Evolutionary conservation across 2,888 invertebrate genomes (phyloP), one percentile per base, ranked within the genome.

Genomic region (Lucinisca nassula): DNA sequence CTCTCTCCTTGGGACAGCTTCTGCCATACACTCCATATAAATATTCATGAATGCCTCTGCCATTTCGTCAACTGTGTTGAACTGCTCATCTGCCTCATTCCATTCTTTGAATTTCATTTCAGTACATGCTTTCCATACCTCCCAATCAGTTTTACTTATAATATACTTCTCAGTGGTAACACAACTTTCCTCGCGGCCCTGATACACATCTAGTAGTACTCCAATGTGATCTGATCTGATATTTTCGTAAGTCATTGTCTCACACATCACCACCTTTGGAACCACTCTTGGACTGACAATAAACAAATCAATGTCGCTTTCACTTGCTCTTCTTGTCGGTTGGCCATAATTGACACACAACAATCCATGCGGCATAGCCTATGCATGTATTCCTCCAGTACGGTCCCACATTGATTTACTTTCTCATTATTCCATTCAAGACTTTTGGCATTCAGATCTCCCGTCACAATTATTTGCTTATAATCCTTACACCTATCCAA

Each of bases 231-330:
- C 70, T 12, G 51, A 51, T 51, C 76, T 76, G 21, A 76, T 55
- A n/a, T 27, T 27, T 30, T 76, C 76, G 27, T 38, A 32, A 51
- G 27, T 51, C 76, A 76, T 30, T 27, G 76, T 76, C 49, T 76
- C 76, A 76, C 76, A 76, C 55, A 8, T 76, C 8, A 32, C 76
- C 30, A 76, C 55, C 17, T 76, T 32, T 55, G 76, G 76, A 30
- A 76, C 24, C 3, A 76, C 30, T 21, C 51, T 45, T 49, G 76
- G 55, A 51, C 35, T 76, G 6, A 76, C 76, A 24, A 76, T 17
- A 35, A 76, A 76, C 55, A 76, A 30, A 27, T 76, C 76, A 51
- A 76, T 76, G 17, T 49, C 51, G 49, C 73, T 73, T n/a, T 73
- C 73, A 73, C 73, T 38, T 12, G 8, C n/a, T 73, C 73, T 73